phyloP scores from a whole-genome alignment of 2,888 invertebrate genomes.

The Hypercompe scribonia region DNA sequence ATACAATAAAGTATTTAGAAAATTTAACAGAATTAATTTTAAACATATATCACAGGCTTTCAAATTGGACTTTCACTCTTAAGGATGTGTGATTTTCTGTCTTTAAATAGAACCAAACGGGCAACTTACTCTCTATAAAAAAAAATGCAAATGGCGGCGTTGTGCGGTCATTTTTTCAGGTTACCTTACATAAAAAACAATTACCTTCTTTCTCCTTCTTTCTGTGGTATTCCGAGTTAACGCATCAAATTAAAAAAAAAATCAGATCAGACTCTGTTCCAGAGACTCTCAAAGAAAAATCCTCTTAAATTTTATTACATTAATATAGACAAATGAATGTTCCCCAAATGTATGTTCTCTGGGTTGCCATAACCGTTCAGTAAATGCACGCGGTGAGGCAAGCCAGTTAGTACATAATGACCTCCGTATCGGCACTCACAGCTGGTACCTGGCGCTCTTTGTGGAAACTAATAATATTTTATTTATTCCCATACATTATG shows the following conservation, averaged over 20 bases:
- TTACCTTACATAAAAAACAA: no score
- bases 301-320: not conserved
- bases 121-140: no score
- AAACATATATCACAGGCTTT: no score
- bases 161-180: no score
- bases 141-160: no score
- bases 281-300: not conserved
- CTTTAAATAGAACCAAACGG: no score
- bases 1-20: no score
- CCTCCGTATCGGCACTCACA: constrained; percentile 55
- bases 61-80: no score
- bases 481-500: constrained; percentile 48
- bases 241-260: not conserved
- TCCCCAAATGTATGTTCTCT: not conserved
- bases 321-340: not conserved
- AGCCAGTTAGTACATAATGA: constrained; percentile 26
- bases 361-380: not conserved
- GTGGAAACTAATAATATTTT: constrained; percentile 61
- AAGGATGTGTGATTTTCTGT: no score
- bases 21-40: no score
- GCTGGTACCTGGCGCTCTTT: constrained; percentile 58
- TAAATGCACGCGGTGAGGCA: constrained; percentile 9
- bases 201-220: not conserved
- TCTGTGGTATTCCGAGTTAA: no score
- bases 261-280: not conserved